Evolutionary conservation across 2,113 vertebrate species (phyloP), one percentile per base, ranked within the genome.

Genomic region (Labeo rohita): DNA sequence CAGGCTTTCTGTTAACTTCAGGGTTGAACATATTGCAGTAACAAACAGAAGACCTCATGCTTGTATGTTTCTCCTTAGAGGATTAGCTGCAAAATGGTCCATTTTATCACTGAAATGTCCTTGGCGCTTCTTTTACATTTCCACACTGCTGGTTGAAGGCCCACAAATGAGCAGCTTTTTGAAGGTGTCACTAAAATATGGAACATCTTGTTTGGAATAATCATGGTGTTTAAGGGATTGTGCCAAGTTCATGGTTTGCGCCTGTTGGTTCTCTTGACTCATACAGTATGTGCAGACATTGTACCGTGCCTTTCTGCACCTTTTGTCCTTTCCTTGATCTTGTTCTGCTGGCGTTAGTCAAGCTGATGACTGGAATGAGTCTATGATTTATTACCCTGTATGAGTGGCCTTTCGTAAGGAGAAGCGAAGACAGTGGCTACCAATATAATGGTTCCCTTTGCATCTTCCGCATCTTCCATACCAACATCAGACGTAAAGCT

Each of bases 171-270:
- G 36, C 36, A 68, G 59, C 76, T 56, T 75, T 59, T 47, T 52
- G 56, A 68, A 54, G 84, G 66, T 86, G 73, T 87, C 81, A 87
- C 11, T 83, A 66, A 87, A 87, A 73, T 80, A 77, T 78, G 74
- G 74, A 84, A 87, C 76, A 54, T 84, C 23, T n/a, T 63, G 66
- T 80, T 13, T 76, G 39, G 56, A 87, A 72, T 59, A 66, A 84
- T 68, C 36, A 13, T 18, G 36, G 66, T 56, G n/a, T 47, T 73
- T 39, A 52, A 65, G 9, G 10, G n/a, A 52, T 36, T 75, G 43
- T 21, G 47, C 28, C 10, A 18, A 56, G 36, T 47, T 23, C 70
- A 63, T 75, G 36, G 54, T 75, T 75, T 84, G 73, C 28, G 39
- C 83, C 23, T 75, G 59, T 52, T 45, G 34, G 65, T 66, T 78